Conservation (phyloP, 2,113 vertebrate species). For the Cinclus cinclus region DNA sequence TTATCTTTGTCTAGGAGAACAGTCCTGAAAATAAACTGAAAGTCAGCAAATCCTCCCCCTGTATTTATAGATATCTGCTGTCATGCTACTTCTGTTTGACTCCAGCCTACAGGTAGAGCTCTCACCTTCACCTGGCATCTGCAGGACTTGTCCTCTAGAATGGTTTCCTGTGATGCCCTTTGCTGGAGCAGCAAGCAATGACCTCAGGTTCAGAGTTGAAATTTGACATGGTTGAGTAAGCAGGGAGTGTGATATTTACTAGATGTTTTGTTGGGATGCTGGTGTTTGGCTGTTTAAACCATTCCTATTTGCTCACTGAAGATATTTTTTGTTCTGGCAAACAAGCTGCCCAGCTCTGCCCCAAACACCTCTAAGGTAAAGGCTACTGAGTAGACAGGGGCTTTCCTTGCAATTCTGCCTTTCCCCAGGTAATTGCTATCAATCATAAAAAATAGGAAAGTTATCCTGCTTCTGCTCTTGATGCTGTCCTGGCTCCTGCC, state of each 20-base stretch:
- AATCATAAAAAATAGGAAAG: not conserved
- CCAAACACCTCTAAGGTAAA: not conserved
- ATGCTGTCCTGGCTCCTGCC: not conserved
- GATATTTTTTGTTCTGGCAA: not conserved
- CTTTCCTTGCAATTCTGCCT: not conserved
- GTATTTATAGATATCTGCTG: not conserved
- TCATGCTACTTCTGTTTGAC: not conserved
- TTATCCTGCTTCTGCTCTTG: not conserved
- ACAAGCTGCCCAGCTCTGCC: not conserved
- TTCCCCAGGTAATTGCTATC: not conserved
- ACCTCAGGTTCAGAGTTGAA: not conserved
- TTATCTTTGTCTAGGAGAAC: not conserved
- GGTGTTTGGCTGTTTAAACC: not conserved
- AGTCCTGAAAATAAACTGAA: not conserved
- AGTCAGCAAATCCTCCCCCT: not conserved
- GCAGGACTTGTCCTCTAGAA: not conserved
- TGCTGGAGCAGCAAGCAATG: not conserved
- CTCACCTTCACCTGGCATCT: not conserved
- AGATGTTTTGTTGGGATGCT: not conserved
- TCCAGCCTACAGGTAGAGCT: not conserved
- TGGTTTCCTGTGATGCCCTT: not conserved
- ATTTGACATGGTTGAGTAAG: not conserved
- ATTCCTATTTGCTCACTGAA: not conserved
- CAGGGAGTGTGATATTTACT: not conserved
- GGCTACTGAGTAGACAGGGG: not conserved